Conservation (phyloP, 2,888 invertebrate genomes). For the Rotaria socialis region DNA sequence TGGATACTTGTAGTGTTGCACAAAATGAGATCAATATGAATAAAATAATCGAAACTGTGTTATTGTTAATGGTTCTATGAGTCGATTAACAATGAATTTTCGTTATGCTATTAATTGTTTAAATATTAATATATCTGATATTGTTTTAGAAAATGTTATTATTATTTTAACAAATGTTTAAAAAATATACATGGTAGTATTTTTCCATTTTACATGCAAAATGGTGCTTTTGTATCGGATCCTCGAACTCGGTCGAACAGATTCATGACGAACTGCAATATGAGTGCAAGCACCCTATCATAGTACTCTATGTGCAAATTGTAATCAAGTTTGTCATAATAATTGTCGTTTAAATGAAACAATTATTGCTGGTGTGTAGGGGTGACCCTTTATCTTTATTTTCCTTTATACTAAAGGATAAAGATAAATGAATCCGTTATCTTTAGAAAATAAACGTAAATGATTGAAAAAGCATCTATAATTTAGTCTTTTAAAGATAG, state of each 20-base stretch:
- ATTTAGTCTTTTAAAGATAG: too few relatives aligned
- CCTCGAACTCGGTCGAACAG: background rate
- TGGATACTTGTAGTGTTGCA: background rate
- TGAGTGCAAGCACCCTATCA: background rate
- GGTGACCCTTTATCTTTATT: too few relatives aligned
- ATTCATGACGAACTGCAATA: background rate
- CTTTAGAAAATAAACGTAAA: too few relatives aligned
- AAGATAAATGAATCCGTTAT: too few relatives aligned
- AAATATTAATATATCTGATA: background rate
- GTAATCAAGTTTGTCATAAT: constrained; percentile 30
- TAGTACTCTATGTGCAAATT: background rate
- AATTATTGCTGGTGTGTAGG: background rate
- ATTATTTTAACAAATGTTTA: constrained; percentile 14
- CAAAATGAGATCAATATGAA: background rate
- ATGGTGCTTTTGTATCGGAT: background rate
- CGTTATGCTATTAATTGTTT: background rate
- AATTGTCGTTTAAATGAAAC: background rate
- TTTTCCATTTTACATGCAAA: constrained; percentile 34
- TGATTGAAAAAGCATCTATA: too few relatives aligned
- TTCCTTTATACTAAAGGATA: too few relatives aligned
- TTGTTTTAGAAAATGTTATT: constrained; percentile 2
- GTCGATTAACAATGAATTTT: background rate
- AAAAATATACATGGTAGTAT: background rate
- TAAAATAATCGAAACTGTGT: background rate
- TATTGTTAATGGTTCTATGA: background rate